Conservation (phyloP, 30 jellyfish, hydroid and myxozoan species). For the Sanderia malayensis region DNA sequence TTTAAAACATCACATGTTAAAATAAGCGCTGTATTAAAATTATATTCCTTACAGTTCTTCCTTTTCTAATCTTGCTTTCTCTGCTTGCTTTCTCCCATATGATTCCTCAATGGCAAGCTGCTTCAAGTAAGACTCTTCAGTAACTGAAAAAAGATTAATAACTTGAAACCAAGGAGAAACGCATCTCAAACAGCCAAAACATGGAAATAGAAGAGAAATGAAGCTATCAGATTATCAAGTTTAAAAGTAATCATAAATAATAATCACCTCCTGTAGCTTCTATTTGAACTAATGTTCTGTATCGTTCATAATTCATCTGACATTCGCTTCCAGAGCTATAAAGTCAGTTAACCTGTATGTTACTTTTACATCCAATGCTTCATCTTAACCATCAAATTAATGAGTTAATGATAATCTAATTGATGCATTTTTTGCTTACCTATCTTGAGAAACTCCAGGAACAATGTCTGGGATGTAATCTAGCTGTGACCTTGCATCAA, state of each 20-base stretch:
- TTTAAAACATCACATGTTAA: too few species aligned
- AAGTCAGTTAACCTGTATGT: too few species aligned
- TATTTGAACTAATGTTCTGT: constrained; percentile 87
- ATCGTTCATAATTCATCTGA: constrained; percentile 83
- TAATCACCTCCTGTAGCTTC: constrained; percentile 95
- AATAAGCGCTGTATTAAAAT: too few species aligned
- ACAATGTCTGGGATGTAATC: constrained; percentile 73
- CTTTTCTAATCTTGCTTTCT: constrained; percentile 53
- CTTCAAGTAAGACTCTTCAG: constrained; percentile 81
- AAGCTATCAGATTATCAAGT: too few species aligned
- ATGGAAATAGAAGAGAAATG: too few species aligned
- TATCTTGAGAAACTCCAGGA: constrained; percentile 15
- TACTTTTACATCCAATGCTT: too few species aligned
- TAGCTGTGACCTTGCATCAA: constrained; percentile 95
- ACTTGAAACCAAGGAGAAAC: too few species aligned
- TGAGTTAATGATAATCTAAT: too few species aligned
- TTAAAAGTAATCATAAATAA: too few species aligned
- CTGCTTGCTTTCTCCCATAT: constrained; percentile 92
- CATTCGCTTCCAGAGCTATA: constrained; percentile 41
- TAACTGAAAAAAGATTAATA: constrained; percentile 53
- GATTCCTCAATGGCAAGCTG: constrained; percentile 85
- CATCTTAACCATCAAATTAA: too few species aligned
- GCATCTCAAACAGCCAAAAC: too few species aligned
- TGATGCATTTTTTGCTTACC: too few species aligned
- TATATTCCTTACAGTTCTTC: constrained; percentile 44